Percentiles rank a stretch among this genome's conserved stretches.
These are phyloP conservation scores for Cryptocheilus praepositus DNA, from an alignment of 2,888 invertebrate species.

Conservation along the genomic window DNA sequence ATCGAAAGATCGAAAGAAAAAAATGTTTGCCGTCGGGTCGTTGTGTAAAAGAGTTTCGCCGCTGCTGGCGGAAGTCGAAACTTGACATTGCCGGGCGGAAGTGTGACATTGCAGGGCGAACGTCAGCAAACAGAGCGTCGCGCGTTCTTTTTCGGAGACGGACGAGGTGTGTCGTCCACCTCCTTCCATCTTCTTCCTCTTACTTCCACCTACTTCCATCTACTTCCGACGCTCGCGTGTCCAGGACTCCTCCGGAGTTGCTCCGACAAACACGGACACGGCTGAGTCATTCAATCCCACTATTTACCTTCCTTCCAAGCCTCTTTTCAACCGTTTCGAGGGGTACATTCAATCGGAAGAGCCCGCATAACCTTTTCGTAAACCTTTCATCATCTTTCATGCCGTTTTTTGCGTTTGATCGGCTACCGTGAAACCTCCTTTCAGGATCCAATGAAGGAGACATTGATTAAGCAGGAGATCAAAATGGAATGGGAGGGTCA, in stretches of 20 bases:
- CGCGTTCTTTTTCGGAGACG: conserved; percentile 61
- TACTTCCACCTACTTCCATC: conserved; percentile 4
- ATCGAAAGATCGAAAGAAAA: too few species aligned
- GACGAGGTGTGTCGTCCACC: conserved; percentile 70
- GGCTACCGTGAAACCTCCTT: too few species aligned
- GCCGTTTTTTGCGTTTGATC: too few species aligned
- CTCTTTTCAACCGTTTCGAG: too few species aligned
- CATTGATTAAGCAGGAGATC: conserved; percentile 65
- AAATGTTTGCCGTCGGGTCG: too few species aligned
- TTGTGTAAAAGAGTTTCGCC: conserved; percentile 18
- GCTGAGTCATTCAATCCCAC: conserved; percentile 15
- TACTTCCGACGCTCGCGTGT: conserved; percentile 53
- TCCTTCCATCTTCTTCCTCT: conserved; percentile 1
- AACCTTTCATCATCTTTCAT: too few species aligned
- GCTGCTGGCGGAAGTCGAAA: conserved; percentile 68
- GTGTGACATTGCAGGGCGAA: conserved; percentile 70
- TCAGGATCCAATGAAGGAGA: conserved; percentile 71
- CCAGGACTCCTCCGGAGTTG: conserved; percentile 29
- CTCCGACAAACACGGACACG: too few species aligned
- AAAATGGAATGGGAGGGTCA: conserved; percentile 70
- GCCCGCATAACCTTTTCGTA: too few species aligned
- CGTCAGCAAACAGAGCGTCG: conserved; percentile 64
- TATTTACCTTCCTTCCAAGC: too few species aligned
- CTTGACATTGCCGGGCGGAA: conserved; percentile 74
- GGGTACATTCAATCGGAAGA: too few species aligned